phyloP scores from a whole-genome alignment of 1,140 invertebrate species.

The Drosophila santomea region DNA sequence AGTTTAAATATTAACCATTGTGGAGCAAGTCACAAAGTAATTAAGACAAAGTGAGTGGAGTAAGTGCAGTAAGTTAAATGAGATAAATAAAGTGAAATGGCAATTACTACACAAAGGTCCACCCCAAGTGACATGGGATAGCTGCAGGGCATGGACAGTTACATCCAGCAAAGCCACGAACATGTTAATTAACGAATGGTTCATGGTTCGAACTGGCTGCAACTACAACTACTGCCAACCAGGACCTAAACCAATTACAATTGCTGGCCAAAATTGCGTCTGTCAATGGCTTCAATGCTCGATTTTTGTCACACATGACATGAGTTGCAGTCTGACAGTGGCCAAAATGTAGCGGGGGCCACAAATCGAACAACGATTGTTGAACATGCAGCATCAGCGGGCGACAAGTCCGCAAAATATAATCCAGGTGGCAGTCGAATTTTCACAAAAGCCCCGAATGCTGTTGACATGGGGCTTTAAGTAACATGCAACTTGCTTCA shows the following conservation, averaged over 20 bases:
- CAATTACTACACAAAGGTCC: background rate
- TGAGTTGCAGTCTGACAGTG: constrained; percentile 3
- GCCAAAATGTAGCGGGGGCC: constrained; percentile 50
- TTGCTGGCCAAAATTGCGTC: constrained; percentile 55
- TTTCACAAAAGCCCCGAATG: constrained; percentile 1
- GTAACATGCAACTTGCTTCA: background rate
- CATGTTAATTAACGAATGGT: constrained; percentile 65
- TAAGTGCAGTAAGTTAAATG: too few species aligned
- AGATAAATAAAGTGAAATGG: background rate
- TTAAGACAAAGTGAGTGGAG: too few species aligned
- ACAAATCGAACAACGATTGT: constrained; percentile 53
- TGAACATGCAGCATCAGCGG: background rate
- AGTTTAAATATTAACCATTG: too few species aligned
- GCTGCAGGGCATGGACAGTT: background rate
- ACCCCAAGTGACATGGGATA: constrained; percentile 20
- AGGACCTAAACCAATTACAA: constrained; percentile 67
- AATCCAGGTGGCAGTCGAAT: constrained; percentile 10
- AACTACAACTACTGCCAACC: constrained; percentile 10
- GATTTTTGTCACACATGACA: constrained; percentile 62
- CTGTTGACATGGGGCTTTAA: background rate
- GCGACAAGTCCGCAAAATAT: constrained; percentile 11
- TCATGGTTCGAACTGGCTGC: constrained; percentile 16
- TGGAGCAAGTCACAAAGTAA: too few species aligned
- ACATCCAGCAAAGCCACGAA: constrained; percentile 35
- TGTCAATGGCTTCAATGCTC: constrained; percentile 59